Conservation (phyloP, 2,113 vertebrate genomes). For the Gymnogyps californianus region DNA sequence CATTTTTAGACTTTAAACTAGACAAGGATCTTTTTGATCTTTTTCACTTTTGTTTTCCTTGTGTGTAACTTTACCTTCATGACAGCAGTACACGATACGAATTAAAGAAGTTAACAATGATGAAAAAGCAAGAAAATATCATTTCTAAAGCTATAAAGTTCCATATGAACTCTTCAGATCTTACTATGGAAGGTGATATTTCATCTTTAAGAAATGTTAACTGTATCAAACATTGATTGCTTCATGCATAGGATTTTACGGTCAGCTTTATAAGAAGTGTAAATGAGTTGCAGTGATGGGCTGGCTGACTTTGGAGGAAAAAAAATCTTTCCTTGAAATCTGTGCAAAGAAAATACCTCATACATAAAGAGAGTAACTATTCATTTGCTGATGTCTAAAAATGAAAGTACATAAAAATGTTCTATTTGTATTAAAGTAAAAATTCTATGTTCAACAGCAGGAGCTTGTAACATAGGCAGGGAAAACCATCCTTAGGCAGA, state of each 20-base stretch:
- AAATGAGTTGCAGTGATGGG: neutral
- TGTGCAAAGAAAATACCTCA: neutral
- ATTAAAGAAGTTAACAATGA: neutral
- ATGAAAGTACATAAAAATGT: neutral
- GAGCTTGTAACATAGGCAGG: neutral
- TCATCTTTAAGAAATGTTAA: constrained; percentile 10
- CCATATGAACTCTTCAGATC: neutral
- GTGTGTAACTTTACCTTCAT: neutral
- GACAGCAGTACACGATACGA: neutral
- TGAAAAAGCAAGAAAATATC: neutral
- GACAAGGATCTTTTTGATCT: neutral
- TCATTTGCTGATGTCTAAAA: neutral
- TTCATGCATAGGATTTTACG: neutral
- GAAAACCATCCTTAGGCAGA: neutral
- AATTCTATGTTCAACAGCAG: neutral
- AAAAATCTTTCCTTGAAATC: neutral
- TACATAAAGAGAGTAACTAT: neutral
- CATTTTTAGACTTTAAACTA: neutral
- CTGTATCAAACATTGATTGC: neutral
- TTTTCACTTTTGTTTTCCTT: neutral
- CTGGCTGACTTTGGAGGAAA: neutral
- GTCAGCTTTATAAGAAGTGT: neutral
- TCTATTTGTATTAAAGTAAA: neutral
- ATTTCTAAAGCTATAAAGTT: neutral
- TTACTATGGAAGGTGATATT: neutral